Percentiles rank a stretch among this genome's conserved stretches.
Conservation (phyloP, 1,140 invertebrate species). For the Megalopta genalis region DNA sequence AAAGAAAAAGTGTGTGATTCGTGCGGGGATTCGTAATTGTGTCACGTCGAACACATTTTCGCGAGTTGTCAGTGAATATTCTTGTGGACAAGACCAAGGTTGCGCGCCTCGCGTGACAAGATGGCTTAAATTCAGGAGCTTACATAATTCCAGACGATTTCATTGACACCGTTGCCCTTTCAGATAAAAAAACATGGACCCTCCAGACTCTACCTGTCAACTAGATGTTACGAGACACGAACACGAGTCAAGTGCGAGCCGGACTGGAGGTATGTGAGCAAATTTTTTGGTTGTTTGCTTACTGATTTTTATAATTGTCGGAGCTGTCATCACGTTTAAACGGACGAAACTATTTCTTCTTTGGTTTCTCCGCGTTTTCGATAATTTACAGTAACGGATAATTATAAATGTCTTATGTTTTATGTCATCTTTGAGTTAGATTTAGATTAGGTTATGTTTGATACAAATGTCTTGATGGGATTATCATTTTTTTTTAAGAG, state of each 20-base stretch:
- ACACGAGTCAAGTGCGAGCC: slow-evolving; percentile 58
- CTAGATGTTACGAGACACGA: slow-evolving; percentile 65
- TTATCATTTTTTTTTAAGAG: not conserved
- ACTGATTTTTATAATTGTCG: slow-evolving; percentile 23
- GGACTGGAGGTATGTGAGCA: slow-evolving; percentile 64
- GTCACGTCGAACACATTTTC: slow-evolving; percentile 12
- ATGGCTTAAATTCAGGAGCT: slow-evolving; percentile 70
- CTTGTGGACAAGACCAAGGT: slow-evolving; percentile 52
- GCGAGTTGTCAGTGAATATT: slow-evolving; percentile 64
- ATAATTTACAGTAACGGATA: too few relatives aligned
- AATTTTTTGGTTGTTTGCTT: slow-evolving; percentile 14
- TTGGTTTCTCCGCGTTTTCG: not conserved
- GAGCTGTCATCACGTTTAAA: slow-evolving; percentile 2
- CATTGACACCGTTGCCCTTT: slow-evolving; percentile 51
- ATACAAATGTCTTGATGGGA: not conserved
- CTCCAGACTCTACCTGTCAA: slow-evolving; percentile 66
- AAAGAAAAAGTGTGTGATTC: not conserved
- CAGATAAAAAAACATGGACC: slow-evolving; percentile 75
- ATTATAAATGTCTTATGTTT: not conserved
- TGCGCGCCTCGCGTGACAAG: slow-evolving; percentile 68
- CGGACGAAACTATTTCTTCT: not conserved
- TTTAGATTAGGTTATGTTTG: slow-evolving; percentile 32
- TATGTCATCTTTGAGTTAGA: not conserved
- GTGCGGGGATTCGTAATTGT: not conserved
- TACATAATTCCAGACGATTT: slow-evolving; percentile 69